Conservation (phyloP, 2,113 vertebrate genomes). For the Tachysurus fulvidraco region DNA sequence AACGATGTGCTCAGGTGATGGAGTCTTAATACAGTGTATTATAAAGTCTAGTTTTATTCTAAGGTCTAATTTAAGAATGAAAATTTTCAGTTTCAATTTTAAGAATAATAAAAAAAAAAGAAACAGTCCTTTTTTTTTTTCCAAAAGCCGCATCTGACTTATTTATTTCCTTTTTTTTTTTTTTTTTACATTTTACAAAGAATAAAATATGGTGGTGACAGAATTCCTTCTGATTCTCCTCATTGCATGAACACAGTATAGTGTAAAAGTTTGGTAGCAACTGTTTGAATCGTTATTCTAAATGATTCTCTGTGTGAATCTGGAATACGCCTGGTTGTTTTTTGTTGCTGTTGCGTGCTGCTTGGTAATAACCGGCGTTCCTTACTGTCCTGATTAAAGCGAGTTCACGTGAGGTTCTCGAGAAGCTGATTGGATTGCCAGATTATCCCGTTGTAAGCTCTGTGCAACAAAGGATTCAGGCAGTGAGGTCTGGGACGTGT, state of each 20-base stretch:
- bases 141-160: no score
- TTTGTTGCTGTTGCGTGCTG: background rate
- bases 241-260: background rate
- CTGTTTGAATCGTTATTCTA: background rate
- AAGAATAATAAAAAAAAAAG: background rate
- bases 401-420: conserved; percentile 11
- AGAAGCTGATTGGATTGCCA: conserved; percentile 41
- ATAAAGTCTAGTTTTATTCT: no score
- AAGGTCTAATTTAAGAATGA: background rate
- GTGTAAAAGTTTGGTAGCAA: background rate
- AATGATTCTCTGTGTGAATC: background rate
- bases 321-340: background rate
- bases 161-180: background rate
- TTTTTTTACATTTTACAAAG: background rate
- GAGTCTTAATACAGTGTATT: no score
- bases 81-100: background rate
- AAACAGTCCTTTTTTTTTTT: background rate
- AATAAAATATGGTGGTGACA: background rate
- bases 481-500: conserved; percentile 2
- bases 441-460: conserved; percentile 29
- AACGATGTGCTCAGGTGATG: background rate
- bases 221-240: background rate
- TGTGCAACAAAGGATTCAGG: conserved; percentile 21
- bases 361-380: background rate
- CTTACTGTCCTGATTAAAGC: conserved; percentile 4